These are phyloP conservation scores for Bugulina stolonifera DNA, from an alignment of 2,888 invertebrate genomes.

Conservation along the genomic window DNA sequence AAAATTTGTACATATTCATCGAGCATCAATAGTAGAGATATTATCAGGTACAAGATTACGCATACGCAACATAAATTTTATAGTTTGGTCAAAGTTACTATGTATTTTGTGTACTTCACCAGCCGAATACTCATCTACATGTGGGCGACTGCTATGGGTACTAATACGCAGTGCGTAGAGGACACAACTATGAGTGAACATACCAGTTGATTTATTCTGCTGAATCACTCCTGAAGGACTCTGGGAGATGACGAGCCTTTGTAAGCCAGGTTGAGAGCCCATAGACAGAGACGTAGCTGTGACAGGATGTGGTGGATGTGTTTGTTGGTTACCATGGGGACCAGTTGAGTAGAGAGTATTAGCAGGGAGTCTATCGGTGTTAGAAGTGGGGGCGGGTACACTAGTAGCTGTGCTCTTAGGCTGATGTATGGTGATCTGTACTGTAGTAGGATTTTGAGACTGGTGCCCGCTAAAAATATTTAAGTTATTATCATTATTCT, in stretches of 20 bases:
- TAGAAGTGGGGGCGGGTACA: not conserved
- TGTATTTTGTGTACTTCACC: too few species aligned
- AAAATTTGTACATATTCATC: too few species aligned
- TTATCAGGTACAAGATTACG: too few species aligned
- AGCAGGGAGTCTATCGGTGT: not conserved
- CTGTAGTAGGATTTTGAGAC: constrained; percentile 16
- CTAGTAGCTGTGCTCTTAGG: not conserved
- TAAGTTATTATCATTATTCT: too few species aligned
- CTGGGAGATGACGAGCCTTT: not conserved
- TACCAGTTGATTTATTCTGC: constrained; percentile 15
- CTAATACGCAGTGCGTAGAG: too few species aligned
- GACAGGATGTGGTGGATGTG: not conserved
- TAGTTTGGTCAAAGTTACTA: too few species aligned
- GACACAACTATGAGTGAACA: too few species aligned
- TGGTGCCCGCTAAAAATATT: not conserved
- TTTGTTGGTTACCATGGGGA: constrained; percentile 1
- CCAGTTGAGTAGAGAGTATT: not conserved
- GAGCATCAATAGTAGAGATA: too few species aligned
- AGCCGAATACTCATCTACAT: too few species aligned
- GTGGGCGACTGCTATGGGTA: too few species aligned
- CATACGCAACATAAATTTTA: too few species aligned
- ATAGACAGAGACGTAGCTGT: not conserved
- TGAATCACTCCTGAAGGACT: not conserved
- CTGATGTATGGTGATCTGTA: constrained; percentile 21
- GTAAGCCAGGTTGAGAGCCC: not conserved